phyloP scores from a whole-genome alignment of 2,797 vertebrate species.

The Gallinago stenura region DNA sequence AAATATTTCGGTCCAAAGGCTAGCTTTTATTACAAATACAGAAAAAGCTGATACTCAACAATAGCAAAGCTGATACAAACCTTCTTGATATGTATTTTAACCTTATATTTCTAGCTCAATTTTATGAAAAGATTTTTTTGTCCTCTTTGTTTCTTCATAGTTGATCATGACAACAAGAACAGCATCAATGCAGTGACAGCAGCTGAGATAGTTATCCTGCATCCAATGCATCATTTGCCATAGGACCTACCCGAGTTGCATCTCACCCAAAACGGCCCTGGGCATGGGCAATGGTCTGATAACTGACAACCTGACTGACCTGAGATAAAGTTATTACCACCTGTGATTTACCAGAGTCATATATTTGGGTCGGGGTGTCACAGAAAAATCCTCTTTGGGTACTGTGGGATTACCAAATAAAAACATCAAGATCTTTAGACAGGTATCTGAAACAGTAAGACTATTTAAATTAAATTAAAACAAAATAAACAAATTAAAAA shows the following conservation, averaged over 20 bases:
- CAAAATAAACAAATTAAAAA: too few species aligned
- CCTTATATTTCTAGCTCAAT: not conserved
- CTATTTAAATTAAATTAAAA: not conserved
- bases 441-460: not conserved
- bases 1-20: not conserved
- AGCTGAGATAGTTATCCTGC: not conserved
- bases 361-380: not conserved
- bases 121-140: not conserved
- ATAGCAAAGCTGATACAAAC: not conserved
- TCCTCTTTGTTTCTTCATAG: not conserved
- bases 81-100: not conserved
- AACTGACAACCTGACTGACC: not conserved
- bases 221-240: not conserved
- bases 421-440: not conserved
- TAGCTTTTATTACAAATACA: not conserved
- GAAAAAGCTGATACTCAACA: not conserved
- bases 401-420: accelerated
- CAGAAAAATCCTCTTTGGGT: not conserved
- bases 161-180: not conserved
- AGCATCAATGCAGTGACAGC: not conserved
- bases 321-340: not conserved
- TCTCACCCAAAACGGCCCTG: not conserved
- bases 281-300: not conserved
- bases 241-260: accelerated
- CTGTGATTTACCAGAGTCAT: not conserved